Base-by-base conservation (phyloP, 2,797 vertebrate species). In the Lemur catta region DNA sequence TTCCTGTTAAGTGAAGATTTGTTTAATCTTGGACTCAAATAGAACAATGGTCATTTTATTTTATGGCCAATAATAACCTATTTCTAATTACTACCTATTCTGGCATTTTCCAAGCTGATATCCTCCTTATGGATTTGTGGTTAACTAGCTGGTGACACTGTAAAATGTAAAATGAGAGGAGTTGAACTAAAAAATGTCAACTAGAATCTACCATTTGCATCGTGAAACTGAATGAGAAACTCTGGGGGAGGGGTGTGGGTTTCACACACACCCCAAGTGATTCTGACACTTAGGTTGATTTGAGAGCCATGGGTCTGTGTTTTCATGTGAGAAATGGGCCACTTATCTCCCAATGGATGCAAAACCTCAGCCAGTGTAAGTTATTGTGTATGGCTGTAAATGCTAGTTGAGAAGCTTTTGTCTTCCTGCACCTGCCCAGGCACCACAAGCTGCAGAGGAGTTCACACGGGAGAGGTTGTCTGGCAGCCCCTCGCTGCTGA, bases 121-220 rank as follows among this genome's bases (percentile, higher is more conserved):
- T 33, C 17, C 7, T 43, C 57, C 26, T 28, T 82, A 41, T 86
- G 41, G 12, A 18, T 57, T 30, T 94, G 52, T 59, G 46, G 30
- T 41, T 50, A 24, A n/a, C 67, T 33, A 63, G 38, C 22, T 72
- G 18, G 48, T 30, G 24, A 63, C 30, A 41, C 55, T 38, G 26
- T 85, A 81, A 93, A 59, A 26, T 55, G 33, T 85, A 78, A 93
- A 59, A 26, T 26, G 30, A 67, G 52, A 85, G 33, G 61, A 28
- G 2, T 8, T 81, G 20, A 82, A 17, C 33, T 79, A 78, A 72
- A 78, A 84, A 48, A 8, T 3, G 15, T 28, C 30, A 11, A 10
- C 22, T 59, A 57, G 28, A 81, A 67, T 65, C 57, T 57, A 24
- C 28, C 35, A 52, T 35, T 50, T 46, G 55, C 20, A 17, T 80